Percentiles rank a stretch among this genome's conserved stretches.
phyloP scores from a whole-genome alignment of 2,113 vertebrate species.

The Eublepharis macularius region DNA sequence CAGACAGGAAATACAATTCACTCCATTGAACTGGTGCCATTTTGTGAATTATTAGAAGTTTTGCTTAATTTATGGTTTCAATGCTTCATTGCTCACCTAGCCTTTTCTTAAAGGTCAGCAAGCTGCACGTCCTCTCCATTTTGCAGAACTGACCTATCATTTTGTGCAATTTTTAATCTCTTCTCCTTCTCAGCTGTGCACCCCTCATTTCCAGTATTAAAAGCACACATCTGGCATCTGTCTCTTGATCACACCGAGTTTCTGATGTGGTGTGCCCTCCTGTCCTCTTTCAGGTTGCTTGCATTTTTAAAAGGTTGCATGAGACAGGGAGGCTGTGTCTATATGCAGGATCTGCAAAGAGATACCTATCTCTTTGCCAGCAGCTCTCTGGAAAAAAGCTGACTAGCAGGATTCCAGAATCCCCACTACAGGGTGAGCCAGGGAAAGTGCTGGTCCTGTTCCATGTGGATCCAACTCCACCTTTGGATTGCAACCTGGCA shows the following conservation, averaged over 20 bases:
- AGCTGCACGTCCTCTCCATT: not conserved
- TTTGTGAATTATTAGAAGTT: not conserved
- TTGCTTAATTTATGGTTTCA: not conserved
- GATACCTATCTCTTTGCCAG: not conserved
- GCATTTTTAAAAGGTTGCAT: not conserved
- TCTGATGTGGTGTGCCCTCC: not conserved
- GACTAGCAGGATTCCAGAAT: too few species aligned
- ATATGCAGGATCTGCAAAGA: not conserved
- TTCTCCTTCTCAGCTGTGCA: too few species aligned
- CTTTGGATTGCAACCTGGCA: not conserved
- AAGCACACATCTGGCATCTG: not conserved
- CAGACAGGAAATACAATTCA: not conserved
- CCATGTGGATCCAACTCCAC: not conserved
- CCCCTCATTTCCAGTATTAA: not conserved
- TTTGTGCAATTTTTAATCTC: not conserved
- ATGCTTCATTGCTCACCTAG: not conserved
- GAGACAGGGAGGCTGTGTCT: not conserved
- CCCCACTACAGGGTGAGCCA: not conserved
- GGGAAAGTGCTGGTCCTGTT: not conserved
- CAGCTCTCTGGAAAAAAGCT: not conserved
- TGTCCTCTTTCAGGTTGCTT: not conserved
- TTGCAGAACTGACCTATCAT: not conserved
- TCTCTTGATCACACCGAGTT: not conserved
- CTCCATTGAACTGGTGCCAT: not conserved
- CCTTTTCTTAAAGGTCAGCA: not conserved